Conservation (phyloP, 2,113 vertebrate species). For the Pituophis catenifer region DNA sequence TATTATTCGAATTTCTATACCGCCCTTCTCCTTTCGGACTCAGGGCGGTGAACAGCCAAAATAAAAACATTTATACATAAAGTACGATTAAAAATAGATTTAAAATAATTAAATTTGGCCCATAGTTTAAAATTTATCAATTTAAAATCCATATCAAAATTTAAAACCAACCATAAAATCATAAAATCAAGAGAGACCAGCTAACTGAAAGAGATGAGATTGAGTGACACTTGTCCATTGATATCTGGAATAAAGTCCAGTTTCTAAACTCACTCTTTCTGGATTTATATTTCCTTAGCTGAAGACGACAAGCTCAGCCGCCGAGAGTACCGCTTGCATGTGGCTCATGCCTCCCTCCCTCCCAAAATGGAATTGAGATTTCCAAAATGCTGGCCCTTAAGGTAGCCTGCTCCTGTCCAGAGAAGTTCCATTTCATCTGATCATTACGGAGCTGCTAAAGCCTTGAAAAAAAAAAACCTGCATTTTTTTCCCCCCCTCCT, state of each 20-base stretch:
- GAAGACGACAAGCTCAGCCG: background rate
- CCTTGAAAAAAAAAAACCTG: background rate
- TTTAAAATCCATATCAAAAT: too few relatives aligned
- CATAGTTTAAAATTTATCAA: too few relatives aligned
- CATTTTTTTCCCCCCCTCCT: rapidly evolving
- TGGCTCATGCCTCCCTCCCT: background rate
- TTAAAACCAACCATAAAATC: too few relatives aligned
- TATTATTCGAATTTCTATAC: too few relatives aligned
- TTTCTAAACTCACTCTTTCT: background rate
- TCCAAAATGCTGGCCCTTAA: background rate
- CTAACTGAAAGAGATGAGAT: too few relatives aligned
- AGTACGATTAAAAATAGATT: too few relatives aligned
- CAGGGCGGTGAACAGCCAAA: too few relatives aligned
- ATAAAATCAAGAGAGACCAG: too few relatives aligned
- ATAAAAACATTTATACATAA: too few relatives aligned
- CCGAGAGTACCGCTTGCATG: background rate
- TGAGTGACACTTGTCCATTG: background rate
- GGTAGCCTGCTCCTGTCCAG: background rate
- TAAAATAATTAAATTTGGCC: too few relatives aligned
- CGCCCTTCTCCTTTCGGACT: too few relatives aligned
- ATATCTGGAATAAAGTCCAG: background rate
- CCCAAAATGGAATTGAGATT: background rate
- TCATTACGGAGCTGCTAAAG: background rate
- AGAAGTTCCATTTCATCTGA: background rate
- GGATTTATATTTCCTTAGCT: background rate